Base-by-base conservation (phyloP, 2,797 vertebrate species). In the Eulemur coronatus region DNA sequence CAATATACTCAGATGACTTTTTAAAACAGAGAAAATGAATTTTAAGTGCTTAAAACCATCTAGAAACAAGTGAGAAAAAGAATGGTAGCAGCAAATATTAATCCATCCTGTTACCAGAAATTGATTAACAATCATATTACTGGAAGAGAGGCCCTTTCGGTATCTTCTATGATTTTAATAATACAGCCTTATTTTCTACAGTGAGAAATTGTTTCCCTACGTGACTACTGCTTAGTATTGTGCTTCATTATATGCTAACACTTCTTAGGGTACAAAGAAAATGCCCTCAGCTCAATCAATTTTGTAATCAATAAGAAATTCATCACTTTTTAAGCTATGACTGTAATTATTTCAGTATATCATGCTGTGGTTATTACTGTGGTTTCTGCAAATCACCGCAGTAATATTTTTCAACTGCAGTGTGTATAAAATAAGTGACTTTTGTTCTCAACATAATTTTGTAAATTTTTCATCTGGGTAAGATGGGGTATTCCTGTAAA, bases 41-140 rank as follows among this genome's bases (percentile, higher is more conserved):
- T 73, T 26, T 55, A 96, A 97, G 84, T 93, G 73, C 55, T 89
- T 96, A 97, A 95, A 96, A 69, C 35, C 61, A 90, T 76, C 59
- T 33, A 82, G 78, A 85, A 95, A 85, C 10, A 91, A 59, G 79
- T 93, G 80, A 96, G 72, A 70, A 78, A 94, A 85, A 80, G 24
- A 92, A 73, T 67, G 30, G 26, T 76, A 61, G 67, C 41, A 93
- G 95, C 17, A 88, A 92, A 89, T 95, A 95, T 92, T 73, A 95
- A 96, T 92, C 73, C 43, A 96, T 28, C 59, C 69, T 85, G 22
- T 92, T 93, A 95, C 84, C 89, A 97, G 97, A 97, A 97, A 97
- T 96, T 96, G 96, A 97, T 96, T 97, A 96, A 96, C 38, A 88
- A 65, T 91, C 72, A 88, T 92, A 84, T 97, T 97, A 92, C 97